Evolutionary conservation across 2,888 invertebrate species (phyloP).

Genomic region (Opisthograptis luteolata): DNA sequence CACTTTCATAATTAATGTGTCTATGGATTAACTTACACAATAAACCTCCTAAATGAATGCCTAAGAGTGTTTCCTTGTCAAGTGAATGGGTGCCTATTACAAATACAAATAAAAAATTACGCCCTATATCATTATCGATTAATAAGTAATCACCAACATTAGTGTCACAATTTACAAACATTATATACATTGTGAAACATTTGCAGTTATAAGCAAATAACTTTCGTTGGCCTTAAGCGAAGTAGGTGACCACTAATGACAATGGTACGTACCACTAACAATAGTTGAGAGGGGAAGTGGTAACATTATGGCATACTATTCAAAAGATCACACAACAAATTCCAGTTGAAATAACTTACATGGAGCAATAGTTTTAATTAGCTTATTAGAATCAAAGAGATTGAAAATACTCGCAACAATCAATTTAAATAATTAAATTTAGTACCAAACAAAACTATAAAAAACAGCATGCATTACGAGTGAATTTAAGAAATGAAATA

Average conservation of each 20-base stretch:
- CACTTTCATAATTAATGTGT: not conserved
- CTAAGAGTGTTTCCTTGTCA: conserved; percentile 15
- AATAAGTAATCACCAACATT: conserved; percentile 32
- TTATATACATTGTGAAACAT: conserved; percentile 40
- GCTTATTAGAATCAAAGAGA: too few relatives aligned
- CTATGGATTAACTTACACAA: conserved; percentile 15
- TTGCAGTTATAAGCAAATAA: conserved; percentile 36
- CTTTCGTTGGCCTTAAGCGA: conserved; percentile 47
- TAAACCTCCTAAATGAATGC: not conserved
- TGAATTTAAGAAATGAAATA: too few relatives aligned
- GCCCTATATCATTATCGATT: conserved; percentile 27
- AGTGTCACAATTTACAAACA: conserved; percentile 36
- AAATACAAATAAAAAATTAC: conserved; percentile 10
- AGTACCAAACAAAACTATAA: too few relatives aligned
- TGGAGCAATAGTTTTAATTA: too few relatives aligned
- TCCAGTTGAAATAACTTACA: not conserved
- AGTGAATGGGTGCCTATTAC: conserved; percentile 15
- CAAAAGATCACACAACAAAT: not conserved
- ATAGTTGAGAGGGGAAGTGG: conserved; percentile 2
- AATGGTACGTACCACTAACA: conserved; percentile 21
- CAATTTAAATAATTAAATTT: too few relatives aligned
- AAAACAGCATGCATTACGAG: too few relatives aligned
- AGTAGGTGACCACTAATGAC: conserved; percentile 27
- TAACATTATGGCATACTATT: not conserved
- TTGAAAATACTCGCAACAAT: too few relatives aligned